Conservation (phyloP, 2,797 vertebrate genomes). For the Cygnus olor region DNA sequence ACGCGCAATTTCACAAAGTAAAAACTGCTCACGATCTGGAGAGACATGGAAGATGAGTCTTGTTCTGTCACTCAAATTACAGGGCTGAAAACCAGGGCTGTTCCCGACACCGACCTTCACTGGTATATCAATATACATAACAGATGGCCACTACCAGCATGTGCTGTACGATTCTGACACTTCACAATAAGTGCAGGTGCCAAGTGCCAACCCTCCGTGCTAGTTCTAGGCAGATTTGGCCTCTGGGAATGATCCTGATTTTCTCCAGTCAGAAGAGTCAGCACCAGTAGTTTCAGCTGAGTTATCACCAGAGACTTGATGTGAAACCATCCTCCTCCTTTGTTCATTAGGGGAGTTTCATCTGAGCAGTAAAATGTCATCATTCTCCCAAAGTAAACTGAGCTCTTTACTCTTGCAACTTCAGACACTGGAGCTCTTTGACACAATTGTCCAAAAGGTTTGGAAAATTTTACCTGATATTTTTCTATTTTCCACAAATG, state of each 20-base stretch:
- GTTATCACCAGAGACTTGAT: background rate
- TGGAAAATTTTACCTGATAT: background rate
- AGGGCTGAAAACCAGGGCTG: background rate
- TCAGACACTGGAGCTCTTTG: background rate
- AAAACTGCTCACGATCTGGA: fast-evolving
- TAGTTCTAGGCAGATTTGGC: background rate
- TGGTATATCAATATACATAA: background rate
- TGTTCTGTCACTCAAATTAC: background rate
- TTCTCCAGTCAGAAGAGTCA: constrained; percentile 13
- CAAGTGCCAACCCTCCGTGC: background rate
- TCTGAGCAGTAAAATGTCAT: background rate
- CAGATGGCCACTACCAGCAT: constrained; percentile 44
- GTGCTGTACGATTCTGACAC: background rate
- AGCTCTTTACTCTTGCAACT: background rate
- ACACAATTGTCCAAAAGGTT: background rate
- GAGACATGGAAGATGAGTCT: background rate
- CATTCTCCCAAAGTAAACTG: background rate
- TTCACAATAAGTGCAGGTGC: background rate
- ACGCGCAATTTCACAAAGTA: background rate
- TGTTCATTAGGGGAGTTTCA: background rate
- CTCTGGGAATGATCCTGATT: constrained; percentile 21
- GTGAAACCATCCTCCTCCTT: constrained; percentile 1
- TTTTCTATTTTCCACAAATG: background rate
- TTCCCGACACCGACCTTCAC: constrained; percentile 4
- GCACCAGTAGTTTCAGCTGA: background rate